Evolutionary conservation across 2,888 invertebrate genomes (phyloP), one percentile per base, ranked within the genome.

Genomic region (Hipparchia sbordonii): DNA sequence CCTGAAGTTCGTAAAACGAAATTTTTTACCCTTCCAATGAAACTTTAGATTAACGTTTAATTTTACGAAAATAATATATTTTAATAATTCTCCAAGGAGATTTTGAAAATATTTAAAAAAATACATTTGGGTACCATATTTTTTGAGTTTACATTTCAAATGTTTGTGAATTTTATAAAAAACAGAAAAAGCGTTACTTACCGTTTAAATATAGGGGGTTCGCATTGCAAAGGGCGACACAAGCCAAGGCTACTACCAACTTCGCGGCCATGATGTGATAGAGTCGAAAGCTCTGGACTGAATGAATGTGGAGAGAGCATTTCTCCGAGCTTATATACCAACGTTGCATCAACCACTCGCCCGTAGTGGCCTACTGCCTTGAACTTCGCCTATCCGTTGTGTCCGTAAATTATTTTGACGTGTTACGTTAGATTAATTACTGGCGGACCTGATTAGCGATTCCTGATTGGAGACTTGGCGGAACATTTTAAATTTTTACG

Each of bases 231-330:
- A 89, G 74, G 78, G 90, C 89, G 77, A 91, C 77, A 74, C 90
- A 78, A 74, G 91, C 87, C 80, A 89, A 80, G 72, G 85, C 87
- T 76, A 89, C 84, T 75, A 92, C 82, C 76, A 93, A 84, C 82
- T 86, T 93, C 77, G 87, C 84, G 74, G 91, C 93, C 93, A 93
- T 76, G 79, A 80, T 84, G 75, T 75, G 73, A 73, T 79, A 79
- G 78, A 80, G 72, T 79, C 77, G 83, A 86, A 82, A 84, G 85
- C 84, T 86, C 82, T 80, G 85, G 80, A 84, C 74, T 85, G 86
- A 91, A 84, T 92, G 91, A 88, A 91, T 92, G 87, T 81, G 84
- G 93, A 85, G 92, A 93, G 88, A 93, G 93, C 89, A 92, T 93
- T 93, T 93, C 93, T 90, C 91, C 87, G 84, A 82, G 88, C 82